Percentiles rank a stretch among this genome's conserved stretches.
Conservation (phyloP, 1,140 invertebrate species). For the Coboldia fuscipes region DNA sequence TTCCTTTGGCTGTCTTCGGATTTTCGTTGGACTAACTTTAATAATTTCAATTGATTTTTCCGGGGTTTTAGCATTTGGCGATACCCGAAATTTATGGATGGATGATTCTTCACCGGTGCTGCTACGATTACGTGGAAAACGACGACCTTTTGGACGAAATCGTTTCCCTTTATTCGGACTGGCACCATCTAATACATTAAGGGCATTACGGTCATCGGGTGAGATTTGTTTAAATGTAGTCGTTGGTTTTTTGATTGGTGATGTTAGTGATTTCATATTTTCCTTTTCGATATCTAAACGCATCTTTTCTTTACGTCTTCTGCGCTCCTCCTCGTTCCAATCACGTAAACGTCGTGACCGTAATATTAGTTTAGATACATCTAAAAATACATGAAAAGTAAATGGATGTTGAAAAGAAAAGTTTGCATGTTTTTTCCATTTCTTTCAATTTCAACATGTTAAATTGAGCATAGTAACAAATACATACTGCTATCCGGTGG, state of each 20-base stretch:
- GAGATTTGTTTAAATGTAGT: constrained; percentile 7
- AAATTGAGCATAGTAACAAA: not conserved
- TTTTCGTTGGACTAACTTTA: too few relatives aligned
- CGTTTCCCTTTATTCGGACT: constrained; percentile 19
- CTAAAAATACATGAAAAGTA: not conserved
- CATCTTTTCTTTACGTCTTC: constrained; percentile 18
- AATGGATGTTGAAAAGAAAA: not conserved
- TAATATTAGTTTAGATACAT: constrained; percentile 10
- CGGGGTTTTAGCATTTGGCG: too few relatives aligned
- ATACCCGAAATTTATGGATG: too few relatives aligned
- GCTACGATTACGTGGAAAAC: constrained; percentile 14
- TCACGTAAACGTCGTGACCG: constrained; percentile 8
- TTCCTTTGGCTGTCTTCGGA: too few relatives aligned
- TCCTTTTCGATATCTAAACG: constrained; percentile 21
- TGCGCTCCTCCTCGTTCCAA: constrained; percentile 18
- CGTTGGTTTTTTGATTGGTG: constrained; percentile 14
- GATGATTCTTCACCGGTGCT: constrained; percentile 10
- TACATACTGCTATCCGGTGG: not conserved
- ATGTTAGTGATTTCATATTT: constrained; percentile 17
- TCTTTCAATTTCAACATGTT: not conserved
- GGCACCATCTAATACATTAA: constrained; percentile 8
- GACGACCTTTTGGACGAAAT: constrained; percentile 19
- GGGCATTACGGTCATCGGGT: constrained; percentile 10
- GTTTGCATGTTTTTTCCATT: constrained; percentile 19
- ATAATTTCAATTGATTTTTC: too few relatives aligned